These are phyloP conservation scores for Pagrus major DNA, from an alignment of 2,113 vertebrate species.

Conservation along the genomic window DNA sequence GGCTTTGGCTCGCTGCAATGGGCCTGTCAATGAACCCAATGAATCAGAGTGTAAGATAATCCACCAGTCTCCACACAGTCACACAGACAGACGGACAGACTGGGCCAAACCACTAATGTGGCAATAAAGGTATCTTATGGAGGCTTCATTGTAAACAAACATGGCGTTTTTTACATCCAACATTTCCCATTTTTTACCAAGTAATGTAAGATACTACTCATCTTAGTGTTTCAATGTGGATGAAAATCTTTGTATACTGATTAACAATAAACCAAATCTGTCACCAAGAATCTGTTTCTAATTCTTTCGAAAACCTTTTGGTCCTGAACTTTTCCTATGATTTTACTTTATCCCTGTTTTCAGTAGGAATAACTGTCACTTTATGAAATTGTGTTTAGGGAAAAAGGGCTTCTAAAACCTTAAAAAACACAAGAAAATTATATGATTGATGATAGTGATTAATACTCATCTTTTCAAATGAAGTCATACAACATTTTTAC, in stretches of 20 bases:
- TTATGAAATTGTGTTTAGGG: not conserved
- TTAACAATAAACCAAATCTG: not conserved
- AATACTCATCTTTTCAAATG: not conserved
- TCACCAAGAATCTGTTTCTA: not conserved
- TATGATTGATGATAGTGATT: not conserved
- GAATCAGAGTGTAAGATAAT: conserved; percentile 74
- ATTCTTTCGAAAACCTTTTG: not conserved
- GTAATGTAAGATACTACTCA: too few species aligned
- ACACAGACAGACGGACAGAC: conserved; percentile 27
- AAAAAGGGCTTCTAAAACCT: not conserved
- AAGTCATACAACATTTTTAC: not conserved
- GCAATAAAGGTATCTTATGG: conserved; percentile 18
- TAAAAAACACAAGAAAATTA: not conserved
- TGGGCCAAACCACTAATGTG: conserved; percentile 37
- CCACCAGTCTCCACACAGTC: conserved; percentile 21
- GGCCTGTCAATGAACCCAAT: conserved; percentile 54
- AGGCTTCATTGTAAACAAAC: conserved; percentile 19
- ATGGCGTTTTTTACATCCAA: not conserved
- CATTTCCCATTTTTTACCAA: conserved; percentile 9
- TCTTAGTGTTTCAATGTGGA: not conserved
- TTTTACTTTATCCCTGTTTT: not conserved
- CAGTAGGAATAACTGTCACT: not conserved
- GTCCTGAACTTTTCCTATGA: too few species aligned
- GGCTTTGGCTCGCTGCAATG: conserved; percentile 51
- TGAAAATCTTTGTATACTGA: not conserved